Evolutionary conservation across 2,888 invertebrate species (phyloP), one percentile per base, ranked within the genome.

Genomic region (Stenolophus ochropezus): DNA sequence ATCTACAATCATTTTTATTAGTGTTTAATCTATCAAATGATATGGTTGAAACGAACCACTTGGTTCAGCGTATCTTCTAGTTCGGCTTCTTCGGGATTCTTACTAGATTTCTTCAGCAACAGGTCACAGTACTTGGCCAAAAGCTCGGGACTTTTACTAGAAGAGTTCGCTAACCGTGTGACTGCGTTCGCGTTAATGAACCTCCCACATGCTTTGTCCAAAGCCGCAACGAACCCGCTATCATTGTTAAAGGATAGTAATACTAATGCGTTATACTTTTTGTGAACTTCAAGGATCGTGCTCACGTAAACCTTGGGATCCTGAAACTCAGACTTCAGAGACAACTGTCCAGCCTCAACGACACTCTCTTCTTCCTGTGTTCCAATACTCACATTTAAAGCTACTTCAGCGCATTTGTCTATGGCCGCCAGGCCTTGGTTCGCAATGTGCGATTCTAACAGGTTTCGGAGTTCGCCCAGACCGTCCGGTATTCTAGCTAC

Each of bases 181-280:
- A 99, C 97, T 25, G 97, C 95, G 90, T 99, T 99, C 85, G 96
- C 95, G 90, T 99, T 99, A 83, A 99, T 99, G 89, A 99, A 99
- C 86, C 96, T 93, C 21, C 98, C 98, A 88, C 99, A 99, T 5
- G 99, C 99, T 90, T 98, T 98, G 89, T 98, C 98, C 2, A 98
- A 90, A 1, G 98, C 96, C 21, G 98, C 97, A 51, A 98, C 98
- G 90, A 99, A 99, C 42, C 99, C 99, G 27, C 97, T 96, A 89
- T 99, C 99, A 89, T 97, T 98, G 89, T 95, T 96, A 91, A 99
- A 99, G 5, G 99, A 96, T 11, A 96, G 94, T 86, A 97, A 88
- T 6, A 99, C 99, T 42, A 99, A 91, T 0, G 96, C 96, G 89
- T 98, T 96, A 90, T 98, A 99, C 87, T 99, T 98, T 91, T 97